Base-by-base conservation (phyloP, 2,888 invertebrate species). In the Trachelus iudaicus region DNA sequence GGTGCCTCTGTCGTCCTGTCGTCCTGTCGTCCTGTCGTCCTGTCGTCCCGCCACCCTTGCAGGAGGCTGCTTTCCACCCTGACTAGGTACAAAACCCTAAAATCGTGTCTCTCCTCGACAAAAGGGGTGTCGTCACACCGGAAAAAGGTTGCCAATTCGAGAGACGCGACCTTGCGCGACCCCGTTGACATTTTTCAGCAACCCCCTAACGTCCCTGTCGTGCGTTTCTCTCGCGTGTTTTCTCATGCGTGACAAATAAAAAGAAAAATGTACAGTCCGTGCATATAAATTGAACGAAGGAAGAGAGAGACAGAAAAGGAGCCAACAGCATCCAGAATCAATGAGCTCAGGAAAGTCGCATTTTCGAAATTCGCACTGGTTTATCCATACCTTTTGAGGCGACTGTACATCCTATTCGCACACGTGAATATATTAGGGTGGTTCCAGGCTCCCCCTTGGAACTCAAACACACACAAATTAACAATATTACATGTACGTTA, bases 381-480 rank as follows among this genome's bases (percentile, higher is more conserved):
- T 40, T 6, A 40, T 82, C 82, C 80, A 83, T 83, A 82, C 86
- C 78, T 84, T 85, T 82, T 85, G 85, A 86, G 82, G 79, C 80
- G 85, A 86, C 85, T 85, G 85, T 85, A 85, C 86, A 81, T 83
- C 83, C 83, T 85, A 86, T 87, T 86, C 85, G 85, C 85, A 84
- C 85, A 85, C 83, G 87, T 85, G 89, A 88, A 89, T 88, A 89
- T 89, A 89, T 88, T 87, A 88, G 88, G 89, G 89, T 88, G 88
- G 85, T 86, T 88, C 15, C 84, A 84, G 84, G 84, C 85, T 87
- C 85, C 88, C 88, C 86, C 85, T 88, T 85, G 88, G 85, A 89
- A 88, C 88, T 87, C 89, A 86, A 89, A 89, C 88, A 86, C 88
- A 89, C 87, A 89, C 89, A 88, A 89, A 90, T 90, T 90, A 90